A percentile compares a stretch with the other conserved stretches of the same genome.
Conservation (phyloP, 2,113 vertebrate genomes). For the Laticauda laticaudata region DNA sequence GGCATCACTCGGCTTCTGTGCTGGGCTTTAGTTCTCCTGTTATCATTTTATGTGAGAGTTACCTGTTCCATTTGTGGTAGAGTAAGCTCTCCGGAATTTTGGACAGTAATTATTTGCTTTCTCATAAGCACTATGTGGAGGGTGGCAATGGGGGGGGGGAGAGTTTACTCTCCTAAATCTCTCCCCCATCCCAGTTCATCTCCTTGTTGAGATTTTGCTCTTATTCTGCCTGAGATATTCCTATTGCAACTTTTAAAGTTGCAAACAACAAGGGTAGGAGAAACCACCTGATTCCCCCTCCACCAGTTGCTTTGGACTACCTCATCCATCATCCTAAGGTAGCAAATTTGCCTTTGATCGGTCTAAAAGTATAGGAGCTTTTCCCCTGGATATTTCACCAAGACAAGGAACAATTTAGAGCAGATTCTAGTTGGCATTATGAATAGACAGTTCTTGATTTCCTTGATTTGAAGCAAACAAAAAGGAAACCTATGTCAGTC, state of each 20-base stretch:
- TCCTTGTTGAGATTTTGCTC: neutral
- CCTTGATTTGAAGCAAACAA: conserved; percentile 9
- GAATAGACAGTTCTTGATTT: neutral
- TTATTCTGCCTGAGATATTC: neutral
- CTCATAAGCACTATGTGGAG: neutral
- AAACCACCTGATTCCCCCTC: neutral
- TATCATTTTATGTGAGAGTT: conserved; percentile 35
- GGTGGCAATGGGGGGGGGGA: neutral
- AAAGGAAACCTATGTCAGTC: fast-evolving
- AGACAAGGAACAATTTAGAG: neutral
- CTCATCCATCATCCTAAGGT: neutral
- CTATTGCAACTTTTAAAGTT: conserved; percentile 49
- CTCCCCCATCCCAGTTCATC: neutral
- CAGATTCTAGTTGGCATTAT: neutral
- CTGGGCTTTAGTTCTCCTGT: conserved; percentile 31
- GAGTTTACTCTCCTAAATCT: neutral
- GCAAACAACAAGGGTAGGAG: neutral
- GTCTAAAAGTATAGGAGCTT: neutral
- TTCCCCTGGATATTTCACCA: neutral
- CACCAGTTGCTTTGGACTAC: neutral
- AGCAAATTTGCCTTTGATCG: neutral
- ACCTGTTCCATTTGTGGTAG: conserved; percentile 40
- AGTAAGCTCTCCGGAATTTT: conserved; percentile 37
- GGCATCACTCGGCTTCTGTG: conserved; percentile 15
- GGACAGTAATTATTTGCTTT: conserved; percentile 35